Base-by-base conservation (phyloP, 2,113 vertebrate genomes). In the Tenebrosternarchus preto region DNA sequence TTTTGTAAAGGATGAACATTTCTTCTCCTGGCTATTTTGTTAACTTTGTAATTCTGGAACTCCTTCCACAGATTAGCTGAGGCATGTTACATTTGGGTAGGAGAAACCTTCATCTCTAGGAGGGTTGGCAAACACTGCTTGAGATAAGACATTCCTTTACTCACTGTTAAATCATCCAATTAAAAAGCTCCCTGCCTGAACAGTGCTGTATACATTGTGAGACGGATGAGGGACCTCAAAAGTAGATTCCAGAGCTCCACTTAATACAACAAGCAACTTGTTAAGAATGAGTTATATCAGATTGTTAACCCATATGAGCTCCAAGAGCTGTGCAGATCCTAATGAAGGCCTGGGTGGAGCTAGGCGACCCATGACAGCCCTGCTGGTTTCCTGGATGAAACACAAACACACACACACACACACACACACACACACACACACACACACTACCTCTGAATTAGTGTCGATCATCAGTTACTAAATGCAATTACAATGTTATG, bases 231-330 rank as follows among this genome's bases (percentile, higher is more conserved):
- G 15, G 0, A 2, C 31, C 33, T 16, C n/a, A 68, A 11, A 68
- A 39, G 43, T 50, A 50, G 27, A 36, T 11, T 20, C 73, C 43
- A 67, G 29, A 7, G 20, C 33, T 33, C 31, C 8, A 39, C 11
- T 8, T 53, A 50, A 79, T 36, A 7, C 29, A 0, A 6, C 57
- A 7, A 24, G 57, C 17, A 33, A 71, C 82, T 83, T 25, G 77
- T 76, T 75, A 19, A 80, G 61, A 36, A 80, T 79, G 76, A 89
- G 61, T 81, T 78, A 85, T 73, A 29, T 80, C 1, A 7, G 73
- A 77, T 87, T 78, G 56, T 88, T 88, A 87, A 86, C 0, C 22
- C 77, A 91, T 89, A 89, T 33, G 80, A 90, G 81, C 67, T 36
- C 33, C 25, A 8, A 77, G 76, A 80, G 79, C 80, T 36, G 31